A percentile compares a stretch with the other conserved stretches of the same genome.
Evolutionary conservation across 2,113 vertebrate species (phyloP).

Genomic region (Xiphophorus couchianus): DNA sequence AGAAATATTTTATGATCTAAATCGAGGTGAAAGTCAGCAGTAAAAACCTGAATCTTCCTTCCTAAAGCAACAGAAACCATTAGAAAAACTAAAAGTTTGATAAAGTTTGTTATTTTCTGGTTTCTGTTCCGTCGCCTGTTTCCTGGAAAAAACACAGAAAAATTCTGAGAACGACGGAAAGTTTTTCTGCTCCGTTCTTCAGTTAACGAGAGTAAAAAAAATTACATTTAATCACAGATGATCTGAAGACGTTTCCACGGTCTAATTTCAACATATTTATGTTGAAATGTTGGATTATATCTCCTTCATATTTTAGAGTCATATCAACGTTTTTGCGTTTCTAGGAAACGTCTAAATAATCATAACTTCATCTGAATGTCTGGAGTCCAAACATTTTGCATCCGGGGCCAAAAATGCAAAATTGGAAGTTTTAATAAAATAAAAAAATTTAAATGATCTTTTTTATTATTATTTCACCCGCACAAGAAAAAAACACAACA

Average conservation of each 20-base stretch:
- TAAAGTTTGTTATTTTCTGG: background rate
- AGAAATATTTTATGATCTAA: too few species aligned
- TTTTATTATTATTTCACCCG: too few species aligned
- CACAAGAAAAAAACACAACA: too few species aligned
- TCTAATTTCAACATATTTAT: background rate
- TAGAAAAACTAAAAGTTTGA: background rate
- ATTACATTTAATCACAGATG: background rate
- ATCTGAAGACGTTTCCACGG: background rate
- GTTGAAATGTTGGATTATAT: background rate
- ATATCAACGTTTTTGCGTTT: too few species aligned
- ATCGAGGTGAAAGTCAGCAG: background rate
- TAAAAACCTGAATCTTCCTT: background rate
- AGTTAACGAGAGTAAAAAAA: background rate
- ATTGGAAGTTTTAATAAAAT: too few species aligned
- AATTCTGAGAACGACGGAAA: background rate
- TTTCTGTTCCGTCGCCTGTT: background rate
- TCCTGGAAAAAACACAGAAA: background rate
- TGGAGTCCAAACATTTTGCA: too few species aligned
- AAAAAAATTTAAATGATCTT: too few species aligned
- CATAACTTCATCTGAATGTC: background rate
- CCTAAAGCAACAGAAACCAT: background rate
- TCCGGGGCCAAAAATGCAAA: too few species aligned
- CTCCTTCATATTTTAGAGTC: too few species aligned
- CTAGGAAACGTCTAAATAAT: background rate
- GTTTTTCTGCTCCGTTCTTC: background rate